phyloP scores from a whole-genome alignment of 35 echinoderm and acorn worm genomes.

The Ophiothrix spiculata region DNA sequence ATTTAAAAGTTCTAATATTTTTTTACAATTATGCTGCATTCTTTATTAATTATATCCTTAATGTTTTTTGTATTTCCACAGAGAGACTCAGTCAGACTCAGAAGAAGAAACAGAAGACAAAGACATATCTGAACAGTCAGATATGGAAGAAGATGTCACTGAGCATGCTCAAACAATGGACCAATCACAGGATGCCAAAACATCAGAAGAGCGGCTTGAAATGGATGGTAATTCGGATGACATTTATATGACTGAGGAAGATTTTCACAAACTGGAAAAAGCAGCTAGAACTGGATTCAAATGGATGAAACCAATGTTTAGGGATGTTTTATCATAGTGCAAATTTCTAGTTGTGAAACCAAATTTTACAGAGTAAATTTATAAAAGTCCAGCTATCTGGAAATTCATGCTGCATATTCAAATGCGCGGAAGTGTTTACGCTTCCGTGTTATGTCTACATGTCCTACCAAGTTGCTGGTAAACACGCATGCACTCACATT shows the following conservation, averaged over 20 bases:
- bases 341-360: no score
- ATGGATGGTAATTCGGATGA: not conserved
- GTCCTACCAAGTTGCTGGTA: no score
- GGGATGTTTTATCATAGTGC: not conserved
- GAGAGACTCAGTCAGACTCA: not conserved
- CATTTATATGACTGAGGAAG: not conserved
- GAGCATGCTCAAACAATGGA: not conserved
- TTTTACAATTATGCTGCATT: no score
- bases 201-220: not conserved
- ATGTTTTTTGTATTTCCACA: no score
- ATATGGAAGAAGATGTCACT: not conserved
- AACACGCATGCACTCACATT: no score
- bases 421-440: no score
- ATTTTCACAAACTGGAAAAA: not conserved
- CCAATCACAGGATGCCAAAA: not conserved
- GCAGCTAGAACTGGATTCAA: constrained; percentile 7
- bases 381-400: no score
- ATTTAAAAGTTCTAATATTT: no score
- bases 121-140: not conserved
- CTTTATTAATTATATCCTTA: no score
- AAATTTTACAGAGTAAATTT: no score
- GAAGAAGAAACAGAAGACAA: not conserved
- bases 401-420: no score
- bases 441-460: no score
- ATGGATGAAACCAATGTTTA: not conserved